Evolutionary conservation across 1,140 invertebrate genomes (phyloP).

Genomic region (Gonioctena quinquepunctata): DNA sequence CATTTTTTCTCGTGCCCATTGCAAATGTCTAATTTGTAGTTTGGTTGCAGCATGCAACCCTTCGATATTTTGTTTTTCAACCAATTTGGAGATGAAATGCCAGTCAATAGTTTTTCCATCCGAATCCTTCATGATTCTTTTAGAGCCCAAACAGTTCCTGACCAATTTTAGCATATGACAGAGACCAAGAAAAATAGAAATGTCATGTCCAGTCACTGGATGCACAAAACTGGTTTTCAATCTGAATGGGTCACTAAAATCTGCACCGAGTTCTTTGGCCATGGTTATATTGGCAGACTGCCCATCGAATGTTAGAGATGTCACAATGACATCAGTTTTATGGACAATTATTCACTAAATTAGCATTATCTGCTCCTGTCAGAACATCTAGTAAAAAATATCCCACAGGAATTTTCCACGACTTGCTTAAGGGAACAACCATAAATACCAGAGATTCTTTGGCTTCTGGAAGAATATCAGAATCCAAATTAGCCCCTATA

Average conservation of each 20-base stretch:
- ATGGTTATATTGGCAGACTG: slow-evolving; percentile 9
- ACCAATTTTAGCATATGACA: slow-evolving; percentile 26
- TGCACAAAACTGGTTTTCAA: slow-evolving; percentile 15
- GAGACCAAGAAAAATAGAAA: slow-evolving; percentile 15
- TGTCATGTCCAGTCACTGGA: slow-evolving; percentile 7
- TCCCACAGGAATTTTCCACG: slow-evolving; percentile 47
- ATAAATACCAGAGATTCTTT: slow-evolving; percentile 50
- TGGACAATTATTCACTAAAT: slow-evolving; percentile 13
- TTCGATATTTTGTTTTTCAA: slow-evolving; percentile 19
- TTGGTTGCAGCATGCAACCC: slow-evolving; percentile 20
- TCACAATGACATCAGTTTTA: slow-evolving; percentile 16
- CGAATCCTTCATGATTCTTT: not conserved
- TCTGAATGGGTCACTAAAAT: slow-evolving; percentile 12
- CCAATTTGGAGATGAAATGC: slow-evolving; percentile 3
- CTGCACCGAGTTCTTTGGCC: slow-evolving; percentile 14
- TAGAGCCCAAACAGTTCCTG: slow-evolving; percentile 18
- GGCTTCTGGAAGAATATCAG: slow-evolving; percentile 37
- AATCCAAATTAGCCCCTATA: slow-evolving; percentile 38
- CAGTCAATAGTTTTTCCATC: slow-evolving; percentile 8
- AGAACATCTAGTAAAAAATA: slow-evolving; percentile 44
- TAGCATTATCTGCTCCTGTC: slow-evolving; percentile 18
- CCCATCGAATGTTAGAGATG: slow-evolving; percentile 24
- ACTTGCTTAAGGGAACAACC: slow-evolving; percentile 43
- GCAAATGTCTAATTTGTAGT: slow-evolving; percentile 14
- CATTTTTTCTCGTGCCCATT: slow-evolving; percentile 25